A percentile compares a stretch with the other conserved stretches of the same genome.
Evolutionary conservation across 2,797 vertebrate genomes (phyloP).

Genomic region (Glossophaga mutica): DNA sequence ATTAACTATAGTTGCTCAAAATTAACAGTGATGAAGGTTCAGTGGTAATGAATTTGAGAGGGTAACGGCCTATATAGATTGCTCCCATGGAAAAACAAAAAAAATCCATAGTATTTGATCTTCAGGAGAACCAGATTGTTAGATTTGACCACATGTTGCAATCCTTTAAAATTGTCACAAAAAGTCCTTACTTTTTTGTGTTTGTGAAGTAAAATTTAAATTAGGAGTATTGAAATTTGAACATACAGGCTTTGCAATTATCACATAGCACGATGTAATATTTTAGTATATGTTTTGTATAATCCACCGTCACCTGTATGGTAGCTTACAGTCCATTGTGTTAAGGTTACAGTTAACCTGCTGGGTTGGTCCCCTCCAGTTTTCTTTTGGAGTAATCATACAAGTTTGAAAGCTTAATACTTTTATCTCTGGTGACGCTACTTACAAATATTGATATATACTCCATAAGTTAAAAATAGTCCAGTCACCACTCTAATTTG

Average conservation of each 20-base stretch:
- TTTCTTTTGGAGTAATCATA: neutral
- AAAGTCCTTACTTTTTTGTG: neutral
- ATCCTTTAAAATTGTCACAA: neutral
- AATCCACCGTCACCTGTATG: neutral
- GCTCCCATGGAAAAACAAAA: neutral
- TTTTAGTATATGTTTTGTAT: neutral
- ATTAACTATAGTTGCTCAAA: neutral
- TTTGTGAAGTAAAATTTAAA: neutral
- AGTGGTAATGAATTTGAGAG: neutral
- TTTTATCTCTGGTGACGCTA: neutral
- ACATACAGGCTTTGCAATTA: neutral
- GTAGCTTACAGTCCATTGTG: neutral
- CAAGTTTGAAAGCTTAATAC: neutral
- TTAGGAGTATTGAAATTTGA: neutral
- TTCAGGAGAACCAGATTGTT: neutral
- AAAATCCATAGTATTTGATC: neutral
- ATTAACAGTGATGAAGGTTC: neutral
- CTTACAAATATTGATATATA: neutral
- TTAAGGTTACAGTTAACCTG: neutral
- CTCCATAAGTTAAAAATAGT: slow-evolving; percentile 4
- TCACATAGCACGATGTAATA: neutral
- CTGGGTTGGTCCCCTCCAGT: neutral
- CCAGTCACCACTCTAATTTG: neutral
- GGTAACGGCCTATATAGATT: neutral
- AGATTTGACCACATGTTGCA: neutral